A percentile compares a stretch with the other conserved stretches of the same genome.
Evolutionary conservation across 2,113 vertebrate species (phyloP).

Genomic region (Campylomormyrus tamandua): DNA sequence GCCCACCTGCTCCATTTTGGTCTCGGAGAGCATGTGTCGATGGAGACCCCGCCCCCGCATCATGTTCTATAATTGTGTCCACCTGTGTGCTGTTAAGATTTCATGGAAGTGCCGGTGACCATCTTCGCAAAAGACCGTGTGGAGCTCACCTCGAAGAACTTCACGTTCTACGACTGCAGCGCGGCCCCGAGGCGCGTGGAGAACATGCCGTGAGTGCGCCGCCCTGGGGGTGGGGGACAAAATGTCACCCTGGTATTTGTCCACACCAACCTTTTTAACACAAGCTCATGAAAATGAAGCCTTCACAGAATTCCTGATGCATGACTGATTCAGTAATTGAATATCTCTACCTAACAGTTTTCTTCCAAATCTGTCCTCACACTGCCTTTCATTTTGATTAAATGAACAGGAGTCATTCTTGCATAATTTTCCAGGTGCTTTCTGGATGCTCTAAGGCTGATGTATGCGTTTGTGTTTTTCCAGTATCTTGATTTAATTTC

Average conservation of each 20-base stretch:
- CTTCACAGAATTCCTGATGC: conserved; percentile 59
- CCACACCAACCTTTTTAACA: conserved; percentile 13
- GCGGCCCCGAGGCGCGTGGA: conserved; percentile 69
- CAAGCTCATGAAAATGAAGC: conserved; percentile 30
- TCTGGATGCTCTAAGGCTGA: conserved; percentile 46
- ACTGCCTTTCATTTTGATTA: conserved; percentile 53
- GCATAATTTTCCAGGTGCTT: conserved; percentile 18
- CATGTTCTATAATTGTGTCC: neutral
- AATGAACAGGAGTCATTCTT: conserved; percentile 54
- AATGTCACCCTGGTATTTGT: neutral
- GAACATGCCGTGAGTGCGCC: conserved; percentile 81
- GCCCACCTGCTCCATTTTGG: neutral
- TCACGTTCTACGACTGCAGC: conserved; percentile 85
- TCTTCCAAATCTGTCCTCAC: conserved; percentile 42
- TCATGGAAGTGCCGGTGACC: conserved; percentile 67
- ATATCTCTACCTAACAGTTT: conserved; percentile 25
- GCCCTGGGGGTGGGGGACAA: neutral
- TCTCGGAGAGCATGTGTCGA: neutral
- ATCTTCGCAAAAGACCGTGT: conserved; percentile 57
- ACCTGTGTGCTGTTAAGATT: conserved; percentile 57
- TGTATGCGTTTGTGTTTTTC: conserved; percentile 44
- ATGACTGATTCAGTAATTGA: conserved; percentile 47
- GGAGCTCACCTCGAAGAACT: conserved; percentile 71
- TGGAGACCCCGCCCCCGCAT: too few species aligned
- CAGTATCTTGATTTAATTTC: neutral